Evolutionary conservation across 2,888 invertebrate genomes (phyloP), one percentile per base, ranked within the genome.

Genomic region (Fragum sueziense): DNA sequence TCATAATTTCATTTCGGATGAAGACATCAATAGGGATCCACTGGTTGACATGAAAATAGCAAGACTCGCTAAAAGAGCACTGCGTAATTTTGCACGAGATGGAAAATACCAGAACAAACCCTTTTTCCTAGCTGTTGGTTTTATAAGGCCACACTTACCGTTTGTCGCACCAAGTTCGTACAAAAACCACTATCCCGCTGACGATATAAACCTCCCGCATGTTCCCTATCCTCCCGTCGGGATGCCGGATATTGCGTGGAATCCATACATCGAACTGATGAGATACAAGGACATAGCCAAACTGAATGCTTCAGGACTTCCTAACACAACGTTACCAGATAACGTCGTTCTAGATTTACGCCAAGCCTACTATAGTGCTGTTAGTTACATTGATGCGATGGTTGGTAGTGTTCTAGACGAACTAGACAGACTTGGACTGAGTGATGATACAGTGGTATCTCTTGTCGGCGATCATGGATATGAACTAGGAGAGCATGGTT

Each of bases 81-180:
- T 97, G 14, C 91, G 92, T 67, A 85, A 91, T 65, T 65, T 83
- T 25, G 78, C 87, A 9, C 27, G 69, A 7, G 59, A 73, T 4
- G 80, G 80, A 4, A 79, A 74, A 47, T 67, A 37, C 22, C 72
- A 71, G 41, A 86, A 90, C 27, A 92, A 93, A 74, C 96, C 97
- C 9, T 97, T 95, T 90, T 96, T 97, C 86, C 92, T 97, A 54
- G 97, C 96, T 2, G 95, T 97, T 87, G 97, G 97, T 0, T 97
- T 96, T 91, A 96, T 97, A 90, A 97, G 97, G 90, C 97, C 97
- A 1, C 97, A 97, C 88, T 95, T 97, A 86, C 97, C 97, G 25
- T 94, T 97, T 20, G 97, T 96, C 89, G 97, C 95, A 94, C 97
- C 97, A 0, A 91, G 93, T 81, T 93, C 95, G 91, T 97, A 95